Base-by-base conservation (phyloP, 2,797 vertebrate species). In the Psittacula derbiana region DNA sequence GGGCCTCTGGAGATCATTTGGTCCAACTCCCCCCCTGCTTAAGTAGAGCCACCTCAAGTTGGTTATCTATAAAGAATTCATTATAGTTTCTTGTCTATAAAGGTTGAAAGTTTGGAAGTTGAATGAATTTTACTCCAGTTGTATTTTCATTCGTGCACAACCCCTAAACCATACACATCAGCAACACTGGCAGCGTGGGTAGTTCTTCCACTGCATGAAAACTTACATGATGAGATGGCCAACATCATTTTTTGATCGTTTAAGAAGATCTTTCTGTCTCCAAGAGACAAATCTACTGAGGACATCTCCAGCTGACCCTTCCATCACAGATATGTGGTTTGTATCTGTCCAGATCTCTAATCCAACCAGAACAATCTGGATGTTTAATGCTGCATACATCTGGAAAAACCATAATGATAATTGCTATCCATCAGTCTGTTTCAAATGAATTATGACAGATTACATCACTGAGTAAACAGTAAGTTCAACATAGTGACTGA, bases 191-290 rank as follows among this genome's bases (percentile, higher is more conserved):
- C 58, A 87, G 75, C 7, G 2, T 16, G 25, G 28, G 5, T 41
- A 27, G 13, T 46, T 69, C 67, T 71, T 44, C n/a, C 69, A 76
- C 33, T 14, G 27, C 36, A 24, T 2, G 6, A 81, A 76, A 25
- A 96, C 99, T 98, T 90, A 99, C 99, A 99, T 97, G 31, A 99
- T 94, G n/a, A 99, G 98, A 43, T 99, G 99, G 15, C 92, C 97
- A 18, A 98, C 90, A 4, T 99, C 99, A 75, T 98, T 97, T 72
- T 95, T 97, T 61, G 65, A 87, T 93, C 53, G 98, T 96, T 46
- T 98, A 30, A 96, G 85, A 40, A 97, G 97, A 5, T 64, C 24
- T 0, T 27, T 58, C 88, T 97, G 97, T 91, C 98, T 98, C 99
- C 99, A 99, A 10, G 88, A 73, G 36, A 98, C 98, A 53, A 99